Base-by-base conservation (phyloP, 2,113 vertebrate species). In the Cyprinodon brontotheroides region DNA sequence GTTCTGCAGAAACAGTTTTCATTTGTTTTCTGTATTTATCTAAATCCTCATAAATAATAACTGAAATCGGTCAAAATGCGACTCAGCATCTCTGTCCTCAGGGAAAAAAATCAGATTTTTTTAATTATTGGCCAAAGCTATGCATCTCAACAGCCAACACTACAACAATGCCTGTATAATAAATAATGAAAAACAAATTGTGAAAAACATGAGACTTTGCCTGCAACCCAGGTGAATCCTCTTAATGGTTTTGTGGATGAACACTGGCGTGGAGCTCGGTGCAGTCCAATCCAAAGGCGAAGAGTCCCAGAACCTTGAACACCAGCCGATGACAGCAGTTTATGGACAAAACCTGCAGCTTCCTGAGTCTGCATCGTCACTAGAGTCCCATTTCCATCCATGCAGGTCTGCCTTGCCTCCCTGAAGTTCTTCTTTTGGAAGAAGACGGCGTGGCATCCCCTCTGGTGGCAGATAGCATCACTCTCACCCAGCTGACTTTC, bases 181-280 rank as follows among this genome's bases (percentile, higher is more conserved):
- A 53, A 20, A 57, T 17, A 57, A n/a, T 3, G 0, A 10, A 40
- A 3, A 37, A 64, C 4, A 64, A 20, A 9, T 10, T 10, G 50
- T 57, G 38, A 36, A 78, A 80, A 71, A 78, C 70, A 71, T 62
- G 22, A 78, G 66, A 87, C 81, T 82, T 86, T 92, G 86, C 92
- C 92, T 9, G 96, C 96, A 85, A 95, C 95, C 96, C 96, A 97
- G 62, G 94, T 93, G 92, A 96, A 97, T 87, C 96, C 96, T 12
- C 96, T 90, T 62, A 97, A 92, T 0, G 94, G 94, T 40, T 95
- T 86, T 38, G 92, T 93, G 3, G 94, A 75, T 1, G 95, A 95
- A 79, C 96, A 97, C 71, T 97, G 96, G 9, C 96, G 95, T 0
- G 96, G 93, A 7, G 94, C 94, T 38, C 96, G 91, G 83, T 97